Evolutionary conservation across 2,888 invertebrate genomes (phyloP).

Genomic region (Oscheius sp.): DNA sequence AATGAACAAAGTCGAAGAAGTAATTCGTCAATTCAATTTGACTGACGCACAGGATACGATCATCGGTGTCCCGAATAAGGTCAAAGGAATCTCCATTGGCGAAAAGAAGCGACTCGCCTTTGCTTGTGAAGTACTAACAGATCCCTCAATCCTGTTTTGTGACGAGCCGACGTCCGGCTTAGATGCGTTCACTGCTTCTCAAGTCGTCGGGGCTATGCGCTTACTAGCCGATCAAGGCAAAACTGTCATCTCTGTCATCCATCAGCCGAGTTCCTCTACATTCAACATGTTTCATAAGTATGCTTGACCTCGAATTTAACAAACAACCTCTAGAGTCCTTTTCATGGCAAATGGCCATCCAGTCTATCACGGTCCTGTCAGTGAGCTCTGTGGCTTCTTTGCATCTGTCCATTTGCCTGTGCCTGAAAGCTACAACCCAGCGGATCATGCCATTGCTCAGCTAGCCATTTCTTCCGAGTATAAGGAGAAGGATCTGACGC

Average conservation of each 20-base stretch:
- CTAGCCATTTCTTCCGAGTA: constrained; percentile 53
- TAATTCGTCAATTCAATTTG: constrained; percentile 58
- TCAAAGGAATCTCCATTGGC: constrained; percentile 87
- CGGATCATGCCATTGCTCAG: constrained; percentile 70
- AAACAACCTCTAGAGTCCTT: constrained; percentile 49
- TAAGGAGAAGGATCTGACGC: constrained; percentile 42
- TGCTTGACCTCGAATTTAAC: constrained; percentile 5
- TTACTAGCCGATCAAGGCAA: constrained; percentile 78
- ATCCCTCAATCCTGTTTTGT: constrained; percentile 61
- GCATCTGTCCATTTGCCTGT: constrained; percentile 44
- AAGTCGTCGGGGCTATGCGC: constrained; percentile 68
- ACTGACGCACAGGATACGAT: constrained; percentile 54
- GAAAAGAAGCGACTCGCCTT: constrained; percentile 90
- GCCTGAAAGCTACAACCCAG: constrained; percentile 63
- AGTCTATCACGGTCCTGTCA: constrained; percentile 57
- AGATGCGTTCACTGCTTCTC: constrained; percentile 62
- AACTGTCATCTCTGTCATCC: constrained; percentile 90
- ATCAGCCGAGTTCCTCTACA: constrained; percentile 89
- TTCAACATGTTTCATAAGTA: constrained; percentile 85
- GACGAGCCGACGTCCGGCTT: constrained; percentile 63
- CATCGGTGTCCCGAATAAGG: constrained; percentile 51
- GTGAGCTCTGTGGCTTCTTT: constrained; percentile 52
- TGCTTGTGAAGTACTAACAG: constrained; percentile 80
- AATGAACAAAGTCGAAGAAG: constrained; percentile 43
- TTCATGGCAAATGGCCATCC: constrained; percentile 62